Evolutionary conservation across 2,888 invertebrate species (phyloP), one percentile per base, ranked within the genome.

Genomic region (Mesodorylaimus sp.): DNA sequence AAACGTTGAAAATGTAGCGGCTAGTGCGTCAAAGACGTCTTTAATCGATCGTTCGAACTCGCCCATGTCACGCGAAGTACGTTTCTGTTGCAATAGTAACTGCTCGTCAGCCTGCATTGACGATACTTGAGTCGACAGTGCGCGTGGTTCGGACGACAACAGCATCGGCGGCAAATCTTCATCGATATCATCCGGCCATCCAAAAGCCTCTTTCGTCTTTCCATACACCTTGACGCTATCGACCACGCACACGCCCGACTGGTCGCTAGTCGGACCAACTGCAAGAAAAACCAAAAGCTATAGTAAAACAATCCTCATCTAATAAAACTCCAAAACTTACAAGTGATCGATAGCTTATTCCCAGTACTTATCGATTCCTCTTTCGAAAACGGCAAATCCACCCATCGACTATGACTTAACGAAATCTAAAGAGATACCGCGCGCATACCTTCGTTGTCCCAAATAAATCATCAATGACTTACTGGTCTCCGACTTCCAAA

Each of bases 151-250:
- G n/a, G n/a, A n/a, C n/a, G n/a, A n/a, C n/a, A n/a, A n/a, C n/a
- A n/a, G n/a, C n/a, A n/a, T n/a, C n/a, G n/a, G n/a, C n/a, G n/a
- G n/a, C n/a, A n/a, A n/a, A n/a, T n/a, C n/a, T 25, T 91, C 91
- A 61, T 91, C 89, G 7, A 77, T 79, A 62, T 93, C 91, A 66
- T 93, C 91, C 0, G 89, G 89, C 93, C 91, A 93, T 39, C 89
- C 89, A 63, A 93, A 89, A 1, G 81, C 76, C 65, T 91, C 91
- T 68, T 93, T 93, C 1, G 85, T 83, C 70, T 88, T 89, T 1
- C 88, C 88, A 66, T 91, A 91, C 23, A 71, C 62, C 74, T 89
- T 89, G 24, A 93, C 79, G 44, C 84, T 85, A 67, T 95, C 91
- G 0, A 95, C 77, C 79, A 91, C 83, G 1, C 83, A 86, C 3